phyloP scores from a whole-genome alignment of 2,797 vertebrate species.

The Coilia nasus region DNA sequence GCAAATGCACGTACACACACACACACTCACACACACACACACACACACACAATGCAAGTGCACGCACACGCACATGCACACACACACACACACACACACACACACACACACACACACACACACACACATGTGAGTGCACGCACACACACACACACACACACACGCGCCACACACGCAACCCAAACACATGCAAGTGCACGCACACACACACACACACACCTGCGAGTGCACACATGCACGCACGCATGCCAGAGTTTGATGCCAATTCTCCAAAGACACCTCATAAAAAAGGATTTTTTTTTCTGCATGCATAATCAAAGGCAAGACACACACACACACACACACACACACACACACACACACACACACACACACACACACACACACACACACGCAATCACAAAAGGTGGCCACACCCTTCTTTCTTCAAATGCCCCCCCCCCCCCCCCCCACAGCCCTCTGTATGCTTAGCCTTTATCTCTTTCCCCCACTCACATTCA shows the following conservation, averaged over 20 bases:
- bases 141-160: not conserved
- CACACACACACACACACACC: not conserved
- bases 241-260: not conserved
- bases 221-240: not conserved
- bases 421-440: not conserved
- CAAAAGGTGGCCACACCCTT: not conserved
- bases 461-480: not conserved
- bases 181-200: not conserved
- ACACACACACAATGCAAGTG: not conserved
- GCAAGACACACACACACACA: not conserved
- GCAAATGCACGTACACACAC: not conserved
- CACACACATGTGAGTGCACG: not conserved
- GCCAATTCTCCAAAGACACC: not conserved
- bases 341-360: not conserved
- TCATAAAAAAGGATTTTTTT: not conserved
- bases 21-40: not conserved
- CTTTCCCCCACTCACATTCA: not conserved
- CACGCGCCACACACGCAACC: not conserved
- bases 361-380: too few species aligned
- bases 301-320: not conserved
- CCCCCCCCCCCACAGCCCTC: too few species aligned
- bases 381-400: slow-evolving; percentile 1
- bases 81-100: not conserved
- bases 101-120: too few species aligned
- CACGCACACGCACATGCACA: slow-evolving; percentile 5